Conservation (phyloP, 2,113 vertebrate genomes). For the Pseudonaja textilis region DNA sequence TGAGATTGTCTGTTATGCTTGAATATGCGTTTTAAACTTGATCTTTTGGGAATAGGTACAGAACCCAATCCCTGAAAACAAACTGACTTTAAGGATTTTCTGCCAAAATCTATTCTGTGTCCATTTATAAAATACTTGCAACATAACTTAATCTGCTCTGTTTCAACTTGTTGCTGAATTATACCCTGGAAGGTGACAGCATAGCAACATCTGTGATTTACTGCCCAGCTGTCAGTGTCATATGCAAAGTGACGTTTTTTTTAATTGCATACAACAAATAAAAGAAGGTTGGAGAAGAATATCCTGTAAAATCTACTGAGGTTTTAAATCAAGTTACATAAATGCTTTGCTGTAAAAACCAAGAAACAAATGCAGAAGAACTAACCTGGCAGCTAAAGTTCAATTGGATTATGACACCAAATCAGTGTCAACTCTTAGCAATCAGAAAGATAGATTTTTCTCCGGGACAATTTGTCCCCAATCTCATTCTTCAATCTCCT, state of each 20-base stretch:
- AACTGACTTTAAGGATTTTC: background rate
- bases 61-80: background rate
- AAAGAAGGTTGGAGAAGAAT: background rate
- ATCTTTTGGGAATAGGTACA: background rate
- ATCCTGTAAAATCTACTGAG: background rate
- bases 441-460: background rate
- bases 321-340: background rate
- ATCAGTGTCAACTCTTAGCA: background rate
- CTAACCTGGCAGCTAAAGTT: background rate
- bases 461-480: background rate
- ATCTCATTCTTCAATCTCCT: background rate
- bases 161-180: background rate
- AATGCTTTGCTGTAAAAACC: background rate
- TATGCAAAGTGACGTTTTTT: background rate
- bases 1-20: background rate
- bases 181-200: background rate
- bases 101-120: background rate
- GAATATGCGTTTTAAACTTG: background rate
- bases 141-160: background rate
- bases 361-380: background rate
- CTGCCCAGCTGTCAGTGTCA: background rate
- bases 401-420: background rate
- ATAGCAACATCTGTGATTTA: background rate
- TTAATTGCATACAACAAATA: background rate
- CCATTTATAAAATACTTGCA: background rate